Evolutionary conservation across 1,140 invertebrate genomes (phyloP).

Genomic region (Trialeurodes vaporariorum): DNA sequence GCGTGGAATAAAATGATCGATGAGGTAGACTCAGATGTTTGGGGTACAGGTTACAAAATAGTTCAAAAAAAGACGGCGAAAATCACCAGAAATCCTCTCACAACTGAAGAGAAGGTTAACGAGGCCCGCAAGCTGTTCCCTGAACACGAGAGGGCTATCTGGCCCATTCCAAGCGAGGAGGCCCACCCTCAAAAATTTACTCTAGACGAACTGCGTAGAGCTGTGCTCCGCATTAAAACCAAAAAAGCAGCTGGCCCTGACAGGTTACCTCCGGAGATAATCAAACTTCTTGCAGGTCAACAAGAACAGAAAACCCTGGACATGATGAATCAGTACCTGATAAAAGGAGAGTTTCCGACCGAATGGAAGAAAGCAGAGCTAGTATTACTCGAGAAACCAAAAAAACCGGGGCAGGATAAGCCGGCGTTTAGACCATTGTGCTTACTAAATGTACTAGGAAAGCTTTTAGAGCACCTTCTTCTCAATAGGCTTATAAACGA

Average conservation of each 20-base stretch:
- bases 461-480: not conserved
- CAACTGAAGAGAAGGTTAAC: no score
- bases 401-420: conserved; percentile 4
- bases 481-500: not conserved
- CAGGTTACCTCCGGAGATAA: conserved; percentile 24
- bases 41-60: no score
- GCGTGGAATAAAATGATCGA: no score
- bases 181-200: conserved; percentile 17
- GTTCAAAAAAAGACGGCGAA: no score
- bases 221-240: conserved; percentile 18
- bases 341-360: conserved; percentile 12
- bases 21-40: no score
- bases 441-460: conserved; percentile 2
- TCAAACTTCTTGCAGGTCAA: conserved; percentile 15
- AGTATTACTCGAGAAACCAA: conserved; percentile 17
- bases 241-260: conserved; percentile 30
- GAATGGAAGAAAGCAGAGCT: conserved; percentile 20
- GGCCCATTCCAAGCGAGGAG: not conserved
- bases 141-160: conserved; percentile 4
- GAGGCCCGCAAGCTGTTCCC: no score
- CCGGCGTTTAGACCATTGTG: conserved; percentile 3
- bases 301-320: conserved; percentile 10
- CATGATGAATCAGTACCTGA: conserved; percentile 16
- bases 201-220: conserved; percentile 23
- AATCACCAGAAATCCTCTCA: no score